phyloP scores from a whole-genome alignment of 2,888 invertebrate genomes.

The Nomada flava region DNA sequence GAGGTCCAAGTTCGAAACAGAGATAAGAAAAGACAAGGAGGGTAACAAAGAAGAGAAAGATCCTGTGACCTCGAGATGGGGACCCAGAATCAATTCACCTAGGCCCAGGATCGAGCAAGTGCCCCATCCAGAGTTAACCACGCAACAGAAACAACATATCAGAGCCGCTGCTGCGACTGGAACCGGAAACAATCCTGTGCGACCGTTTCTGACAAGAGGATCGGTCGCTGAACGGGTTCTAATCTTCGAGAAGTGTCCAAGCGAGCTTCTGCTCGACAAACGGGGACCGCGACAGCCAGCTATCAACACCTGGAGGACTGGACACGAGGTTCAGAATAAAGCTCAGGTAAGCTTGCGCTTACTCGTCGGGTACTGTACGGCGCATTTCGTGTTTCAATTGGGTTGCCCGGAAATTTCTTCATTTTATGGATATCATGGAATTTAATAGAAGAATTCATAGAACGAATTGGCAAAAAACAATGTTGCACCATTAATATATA shows the following conservation, averaged over 20 bases:
- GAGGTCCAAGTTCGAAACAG: constrained; percentile 78
- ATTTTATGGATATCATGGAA: neutral
- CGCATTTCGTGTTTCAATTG: neutral
- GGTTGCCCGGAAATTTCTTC: no score
- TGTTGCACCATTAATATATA: no score
- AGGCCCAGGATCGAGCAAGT: constrained; percentile 84
- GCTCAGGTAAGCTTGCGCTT: constrained; percentile 84
- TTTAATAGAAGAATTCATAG: neutral
- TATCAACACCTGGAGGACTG: constrained; percentile 84
- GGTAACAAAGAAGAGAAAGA: constrained; percentile 74
- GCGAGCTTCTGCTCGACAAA: constrained; percentile 90
- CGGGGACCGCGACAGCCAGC: constrained; percentile 86
- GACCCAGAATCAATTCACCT: constrained; percentile 81
- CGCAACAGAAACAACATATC: constrained; percentile 87
- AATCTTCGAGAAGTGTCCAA: constrained; percentile 95
- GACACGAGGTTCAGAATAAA: constrained; percentile 84
- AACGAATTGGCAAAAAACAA: no score
- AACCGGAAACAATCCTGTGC: constrained; percentile 88
- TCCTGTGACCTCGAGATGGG: constrained; percentile 82
- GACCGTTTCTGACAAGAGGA: constrained; percentile 94
- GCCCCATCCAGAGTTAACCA: constrained; percentile 89
- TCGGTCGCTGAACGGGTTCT: constrained; percentile 96
- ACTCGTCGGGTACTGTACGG: neutral
- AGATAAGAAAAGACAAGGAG: constrained; percentile 68
- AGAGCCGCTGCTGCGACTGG: constrained; percentile 83